Evolutionary conservation across 2,888 invertebrate genomes (phyloP).

Genomic region (Melitaea athalia): DNA sequence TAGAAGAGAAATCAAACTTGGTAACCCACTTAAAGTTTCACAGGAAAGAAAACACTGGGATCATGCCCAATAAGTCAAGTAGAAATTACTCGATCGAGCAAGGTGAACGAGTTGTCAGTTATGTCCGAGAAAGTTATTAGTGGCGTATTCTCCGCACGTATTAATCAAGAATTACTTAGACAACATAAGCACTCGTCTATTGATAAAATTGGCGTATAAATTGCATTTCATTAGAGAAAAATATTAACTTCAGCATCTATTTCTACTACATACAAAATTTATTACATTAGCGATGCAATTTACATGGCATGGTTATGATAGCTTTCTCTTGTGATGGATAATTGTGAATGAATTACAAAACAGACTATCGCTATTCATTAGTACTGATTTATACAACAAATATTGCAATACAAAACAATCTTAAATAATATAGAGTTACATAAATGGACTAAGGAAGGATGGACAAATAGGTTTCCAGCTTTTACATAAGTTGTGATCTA

Average conservation of each 20-base stretch:
- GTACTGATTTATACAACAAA: neutral
- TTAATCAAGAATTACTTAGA: slow-evolving; percentile 21
- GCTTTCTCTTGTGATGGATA: neutral
- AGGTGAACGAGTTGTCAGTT: slow-evolving; percentile 66
- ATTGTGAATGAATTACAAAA: neutral
- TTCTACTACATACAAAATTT: neutral
- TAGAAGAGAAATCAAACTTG: slow-evolving; percentile 69
- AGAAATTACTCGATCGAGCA: slow-evolving; percentile 69
- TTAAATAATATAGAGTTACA: too few species aligned
- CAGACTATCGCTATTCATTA: neutral
- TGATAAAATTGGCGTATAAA: slow-evolving; percentile 14
- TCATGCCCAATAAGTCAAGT: slow-evolving; percentile 58
- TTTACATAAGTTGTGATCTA: too few species aligned
- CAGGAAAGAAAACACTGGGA: slow-evolving; percentile 75
- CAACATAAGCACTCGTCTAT: slow-evolving; percentile 15
- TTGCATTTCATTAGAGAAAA: slow-evolving; percentile 1
- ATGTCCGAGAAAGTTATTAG: slow-evolving; percentile 72
- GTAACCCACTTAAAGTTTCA: slow-evolving; percentile 68
- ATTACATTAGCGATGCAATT: neutral
- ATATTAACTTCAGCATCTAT: neutral
- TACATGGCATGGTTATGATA: neutral
- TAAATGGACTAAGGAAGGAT: too few species aligned
- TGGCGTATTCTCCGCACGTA: slow-evolving; percentile 12
- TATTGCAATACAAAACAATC: neutral
- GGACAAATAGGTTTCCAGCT: too few species aligned